These are phyloP conservation scores for Lithophane socia DNA, from an alignment of 2,888 invertebrate genomes.

Conservation along the genomic window DNA sequence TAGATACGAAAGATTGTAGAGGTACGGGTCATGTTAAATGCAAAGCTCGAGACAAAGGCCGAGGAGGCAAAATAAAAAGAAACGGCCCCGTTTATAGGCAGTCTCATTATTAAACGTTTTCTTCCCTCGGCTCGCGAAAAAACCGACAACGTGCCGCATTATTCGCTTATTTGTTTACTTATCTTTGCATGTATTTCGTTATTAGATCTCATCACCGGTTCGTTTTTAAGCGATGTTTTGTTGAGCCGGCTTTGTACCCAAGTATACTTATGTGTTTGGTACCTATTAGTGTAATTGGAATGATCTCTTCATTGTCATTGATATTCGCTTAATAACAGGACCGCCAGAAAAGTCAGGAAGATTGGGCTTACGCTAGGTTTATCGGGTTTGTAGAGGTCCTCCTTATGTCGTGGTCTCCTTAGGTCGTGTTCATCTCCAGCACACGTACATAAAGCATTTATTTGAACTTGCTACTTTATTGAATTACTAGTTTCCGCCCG, in stretches of 20 bases:
- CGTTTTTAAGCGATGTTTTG: slow-evolving; percentile 47
- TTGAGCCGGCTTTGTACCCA: slow-evolving; percentile 8
- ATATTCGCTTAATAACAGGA: background rate
- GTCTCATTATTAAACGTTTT: slow-evolving; percentile 84
- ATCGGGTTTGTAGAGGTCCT: background rate
- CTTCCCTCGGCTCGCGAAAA: slow-evolving; percentile 74
- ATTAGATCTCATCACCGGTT: slow-evolving; percentile 61
- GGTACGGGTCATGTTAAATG: slow-evolving; percentile 69
- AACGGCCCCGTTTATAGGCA: slow-evolving; percentile 79
- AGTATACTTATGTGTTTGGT: slow-evolving; percentile 12
- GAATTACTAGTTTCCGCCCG: background rate
- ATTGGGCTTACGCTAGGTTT: background rate
- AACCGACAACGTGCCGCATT: slow-evolving; percentile 70
- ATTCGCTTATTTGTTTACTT: slow-evolving; percentile 73
- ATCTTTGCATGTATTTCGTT: slow-evolving; percentile 69
- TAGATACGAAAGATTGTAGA: slow-evolving; percentile 52
- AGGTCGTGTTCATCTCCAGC: background rate
- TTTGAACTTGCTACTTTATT: background rate
- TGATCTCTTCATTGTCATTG: slow-evolving; percentile 12
- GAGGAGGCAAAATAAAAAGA: slow-evolving; percentile 79
- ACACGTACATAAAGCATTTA: background rate
- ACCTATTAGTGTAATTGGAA: slow-evolving; percentile 33
- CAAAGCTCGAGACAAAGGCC: slow-evolving; percentile 77
- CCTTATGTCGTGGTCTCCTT: too few relatives aligned
- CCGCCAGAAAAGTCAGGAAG: too few relatives aligned